Evolutionary conservation across 2,797 vertebrate genomes (phyloP).

Genomic region (Neostethus bicornis): DNA sequence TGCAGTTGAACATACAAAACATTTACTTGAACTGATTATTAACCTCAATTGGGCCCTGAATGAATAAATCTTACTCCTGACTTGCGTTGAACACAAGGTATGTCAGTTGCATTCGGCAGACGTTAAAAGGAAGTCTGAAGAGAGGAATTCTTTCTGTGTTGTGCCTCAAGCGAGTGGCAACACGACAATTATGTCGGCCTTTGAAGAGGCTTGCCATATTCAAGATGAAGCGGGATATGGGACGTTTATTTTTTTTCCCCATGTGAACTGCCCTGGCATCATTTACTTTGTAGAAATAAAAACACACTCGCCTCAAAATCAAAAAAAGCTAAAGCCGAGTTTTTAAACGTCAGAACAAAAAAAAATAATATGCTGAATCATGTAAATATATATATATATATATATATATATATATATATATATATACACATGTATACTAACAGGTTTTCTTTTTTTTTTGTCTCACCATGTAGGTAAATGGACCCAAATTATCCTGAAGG

Average conservation of each 20-base stretch:
- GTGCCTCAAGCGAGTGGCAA: not conserved
- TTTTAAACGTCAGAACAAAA: not conserved
- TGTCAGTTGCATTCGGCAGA: not conserved
- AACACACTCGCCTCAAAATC: not conserved
- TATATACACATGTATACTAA: too few relatives aligned
- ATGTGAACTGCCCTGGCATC: not conserved
- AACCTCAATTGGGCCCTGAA: not conserved
- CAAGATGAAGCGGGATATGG: constrained; percentile 26
- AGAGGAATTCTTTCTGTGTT: not conserved
- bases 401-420: too few relatives aligned
- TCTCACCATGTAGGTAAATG: constrained; percentile 50
- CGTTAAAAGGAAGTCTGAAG: not conserved
- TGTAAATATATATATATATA: too few relatives aligned
- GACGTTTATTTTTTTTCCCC: not conserved
- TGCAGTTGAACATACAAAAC: not conserved
- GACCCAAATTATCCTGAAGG: constrained; percentile 33
- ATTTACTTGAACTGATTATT: not conserved
- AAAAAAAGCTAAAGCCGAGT: not conserved
- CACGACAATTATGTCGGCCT: constrained; percentile 15
- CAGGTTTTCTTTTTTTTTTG: not conserved
- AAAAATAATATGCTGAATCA: too few relatives aligned
- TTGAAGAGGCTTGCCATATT: constrained; percentile 16
- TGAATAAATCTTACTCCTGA: not conserved
- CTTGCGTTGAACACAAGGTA: not conserved
- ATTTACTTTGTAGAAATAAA: not conserved